Conservation (phyloP, 2,113 vertebrate genomes). For the Pelusios castaneus region DNA sequence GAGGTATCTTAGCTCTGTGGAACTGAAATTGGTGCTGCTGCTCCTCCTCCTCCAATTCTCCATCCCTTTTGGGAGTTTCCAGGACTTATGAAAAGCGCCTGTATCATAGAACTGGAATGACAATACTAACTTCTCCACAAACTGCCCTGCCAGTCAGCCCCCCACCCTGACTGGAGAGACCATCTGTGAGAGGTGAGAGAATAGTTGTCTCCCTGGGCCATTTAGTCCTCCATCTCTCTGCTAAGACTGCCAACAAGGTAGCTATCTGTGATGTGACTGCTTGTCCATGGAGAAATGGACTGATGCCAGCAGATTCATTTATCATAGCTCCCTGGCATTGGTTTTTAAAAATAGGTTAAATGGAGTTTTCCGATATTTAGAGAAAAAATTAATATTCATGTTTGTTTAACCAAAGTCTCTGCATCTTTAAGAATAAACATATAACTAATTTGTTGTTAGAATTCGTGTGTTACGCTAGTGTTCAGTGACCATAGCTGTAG, state of each 20-base stretch:
- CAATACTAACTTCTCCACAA: background rate
- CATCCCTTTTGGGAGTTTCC: background rate
- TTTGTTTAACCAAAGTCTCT: background rate
- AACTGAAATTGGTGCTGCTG: background rate
- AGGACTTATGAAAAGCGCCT: background rate
- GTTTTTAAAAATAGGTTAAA: background rate
- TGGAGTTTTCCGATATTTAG: background rate
- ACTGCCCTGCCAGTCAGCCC: background rate
- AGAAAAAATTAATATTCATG: background rate
- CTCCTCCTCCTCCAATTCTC: background rate
- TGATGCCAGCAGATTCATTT: background rate
- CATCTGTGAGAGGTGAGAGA: background rate
- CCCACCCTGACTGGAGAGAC: background rate
- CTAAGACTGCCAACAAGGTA: background rate
- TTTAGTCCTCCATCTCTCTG: background rate
- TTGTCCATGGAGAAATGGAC: background rate
- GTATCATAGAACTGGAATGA: background rate
- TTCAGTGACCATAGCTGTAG: background rate
- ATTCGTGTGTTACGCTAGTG: background rate
- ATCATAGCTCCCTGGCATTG: background rate
- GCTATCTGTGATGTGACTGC: background rate
- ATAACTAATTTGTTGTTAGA: background rate
- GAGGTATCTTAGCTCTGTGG: background rate
- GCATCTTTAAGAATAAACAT: background rate
- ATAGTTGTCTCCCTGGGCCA: background rate